Conservation (phyloP, 2,888 invertebrate species). For the Azorinus chamasolen region DNA sequence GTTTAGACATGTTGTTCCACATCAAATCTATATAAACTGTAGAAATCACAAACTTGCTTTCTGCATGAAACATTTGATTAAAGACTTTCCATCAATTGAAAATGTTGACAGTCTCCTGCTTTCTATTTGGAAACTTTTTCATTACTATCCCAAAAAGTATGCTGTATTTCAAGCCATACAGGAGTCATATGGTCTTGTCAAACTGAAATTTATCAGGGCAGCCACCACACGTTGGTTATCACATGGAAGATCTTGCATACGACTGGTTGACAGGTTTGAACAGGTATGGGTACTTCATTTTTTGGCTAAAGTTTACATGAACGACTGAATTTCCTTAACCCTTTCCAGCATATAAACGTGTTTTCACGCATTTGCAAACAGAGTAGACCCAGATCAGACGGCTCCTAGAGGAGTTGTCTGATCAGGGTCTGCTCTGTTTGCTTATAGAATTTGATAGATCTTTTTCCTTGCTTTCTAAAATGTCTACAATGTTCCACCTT, state of each 20-base stretch:
- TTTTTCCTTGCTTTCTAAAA: too few relatives aligned
- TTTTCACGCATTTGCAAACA: too few relatives aligned
- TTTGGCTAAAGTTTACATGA: too few relatives aligned
- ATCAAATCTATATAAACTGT: constrained; percentile 25
- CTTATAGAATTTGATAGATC: too few relatives aligned
- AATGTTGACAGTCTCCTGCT: constrained; percentile 24
- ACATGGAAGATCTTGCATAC: background rate
- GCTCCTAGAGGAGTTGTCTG: too few relatives aligned
- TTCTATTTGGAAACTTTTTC: constrained; percentile 29
- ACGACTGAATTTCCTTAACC: too few relatives aligned
- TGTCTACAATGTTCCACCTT: too few relatives aligned
- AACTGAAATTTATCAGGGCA: background rate
- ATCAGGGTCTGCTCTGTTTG: too few relatives aligned
- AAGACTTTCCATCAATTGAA: constrained; percentile 19
- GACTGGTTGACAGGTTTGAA: background rate
- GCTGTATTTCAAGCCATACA: background rate
- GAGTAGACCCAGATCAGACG: too few relatives aligned
- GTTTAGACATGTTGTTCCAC: constrained; percentile 25
- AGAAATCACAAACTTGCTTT: constrained; percentile 26
- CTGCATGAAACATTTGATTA: constrained; percentile 27
- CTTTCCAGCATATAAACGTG: too few relatives aligned
- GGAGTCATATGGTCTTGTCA: background rate
- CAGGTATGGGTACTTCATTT: too few relatives aligned
- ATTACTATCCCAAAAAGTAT: constrained; percentile 22
- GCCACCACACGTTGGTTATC: background rate